Evolutionary conservation across 1,140 invertebrate genomes (phyloP), one percentile per base, ranked within the genome.

Genomic region (Trypoxylus dichotomus): DNA sequence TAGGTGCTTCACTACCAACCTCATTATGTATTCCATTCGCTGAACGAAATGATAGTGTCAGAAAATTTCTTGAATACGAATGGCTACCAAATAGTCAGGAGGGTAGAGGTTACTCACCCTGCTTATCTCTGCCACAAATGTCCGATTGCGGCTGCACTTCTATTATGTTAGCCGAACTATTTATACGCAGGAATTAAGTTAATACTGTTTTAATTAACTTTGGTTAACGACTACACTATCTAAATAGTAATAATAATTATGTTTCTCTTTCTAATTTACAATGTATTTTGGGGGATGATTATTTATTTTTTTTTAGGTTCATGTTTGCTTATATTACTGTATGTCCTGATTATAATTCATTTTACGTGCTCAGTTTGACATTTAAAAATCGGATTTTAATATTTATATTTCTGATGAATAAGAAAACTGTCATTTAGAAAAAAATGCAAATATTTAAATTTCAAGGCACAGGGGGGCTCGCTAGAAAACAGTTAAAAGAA

Each of bases 71-170:
- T 37, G 72, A 37, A 74, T 74, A 74, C 72, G 19, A 74, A 74
- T 74, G 72, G 41, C 29, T 29, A 74, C 41, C 41, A 27, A 74
- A 74, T 37, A 37, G 27, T 21, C n/a, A 42, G 1, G 72, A 21
- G 72, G 72, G 29, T 74, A 74, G 72, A 74, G 72, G 72, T 74
- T 74, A 74, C 72, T 74, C 29, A 74, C 72, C 72, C 72, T 43
- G 41, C n/a, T 74, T 74, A 74, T 74, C 72, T 74, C 72, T 15
- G 41, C 72, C 32, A 54, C 72, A 74, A 29, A 43, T 19, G 37
- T 54, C 15, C 27, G 72, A 74, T 74, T 74, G 41, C 8, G 15
- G 24, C 7, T 3, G 13, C 13, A 68, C 11, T 68, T 68, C 60
- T 24, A 68, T 68, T 68, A 68, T 24, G 24, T 27, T 24, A 13